A percentile compares a stretch with the other conserved stretches of the same genome.
These are phyloP conservation scores for Exocentrus adspersus DNA, from an alignment of 2,888 invertebrate genomes.

Conservation along the genomic window DNA sequence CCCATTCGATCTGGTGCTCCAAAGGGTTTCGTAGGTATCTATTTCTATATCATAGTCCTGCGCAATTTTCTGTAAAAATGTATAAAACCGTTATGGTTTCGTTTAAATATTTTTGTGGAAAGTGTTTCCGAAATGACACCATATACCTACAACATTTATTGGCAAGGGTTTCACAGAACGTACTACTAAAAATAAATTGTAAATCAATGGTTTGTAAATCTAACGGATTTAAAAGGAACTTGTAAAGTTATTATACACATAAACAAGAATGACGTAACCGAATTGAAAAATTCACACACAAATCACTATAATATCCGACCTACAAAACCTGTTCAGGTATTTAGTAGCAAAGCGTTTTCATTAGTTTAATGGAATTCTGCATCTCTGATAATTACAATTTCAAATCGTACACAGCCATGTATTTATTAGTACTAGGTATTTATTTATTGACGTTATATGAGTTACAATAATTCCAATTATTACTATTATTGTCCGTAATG, in stretches of 20 bases:
- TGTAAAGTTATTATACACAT: background rate
- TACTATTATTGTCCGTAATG: slow-evolving; percentile 45
- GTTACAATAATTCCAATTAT: slow-evolving; percentile 50
- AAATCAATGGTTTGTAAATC: background rate
- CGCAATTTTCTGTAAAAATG: too few species aligned
- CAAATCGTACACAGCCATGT: slow-evolving; percentile 7
- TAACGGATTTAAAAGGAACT: background rate
- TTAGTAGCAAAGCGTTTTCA: slow-evolving; percentile 12
- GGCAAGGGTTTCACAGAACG: too few species aligned
- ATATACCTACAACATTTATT: too few species aligned
- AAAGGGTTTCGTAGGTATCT: too few species aligned
- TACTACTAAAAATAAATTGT: too few species aligned
- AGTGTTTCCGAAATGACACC: too few species aligned
- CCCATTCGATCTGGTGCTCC: too few species aligned
- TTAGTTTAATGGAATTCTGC: slow-evolving; percentile 8
- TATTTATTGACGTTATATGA: slow-evolving; percentile 41
- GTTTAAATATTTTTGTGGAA: too few species aligned
- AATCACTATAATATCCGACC: slow-evolving; percentile 10
- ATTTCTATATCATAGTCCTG: too few species aligned
- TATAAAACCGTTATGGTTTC: too few species aligned
- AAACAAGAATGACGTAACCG: slow-evolving; percentile 18
- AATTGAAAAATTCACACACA: slow-evolving; percentile 13
- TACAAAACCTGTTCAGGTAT: slow-evolving; percentile 13
- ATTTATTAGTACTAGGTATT: slow-evolving; percentile 10
- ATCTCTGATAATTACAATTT: background rate